Base-by-base conservation (phyloP, 1,140 invertebrate species). In the Dufourea novaeangliae region DNA sequence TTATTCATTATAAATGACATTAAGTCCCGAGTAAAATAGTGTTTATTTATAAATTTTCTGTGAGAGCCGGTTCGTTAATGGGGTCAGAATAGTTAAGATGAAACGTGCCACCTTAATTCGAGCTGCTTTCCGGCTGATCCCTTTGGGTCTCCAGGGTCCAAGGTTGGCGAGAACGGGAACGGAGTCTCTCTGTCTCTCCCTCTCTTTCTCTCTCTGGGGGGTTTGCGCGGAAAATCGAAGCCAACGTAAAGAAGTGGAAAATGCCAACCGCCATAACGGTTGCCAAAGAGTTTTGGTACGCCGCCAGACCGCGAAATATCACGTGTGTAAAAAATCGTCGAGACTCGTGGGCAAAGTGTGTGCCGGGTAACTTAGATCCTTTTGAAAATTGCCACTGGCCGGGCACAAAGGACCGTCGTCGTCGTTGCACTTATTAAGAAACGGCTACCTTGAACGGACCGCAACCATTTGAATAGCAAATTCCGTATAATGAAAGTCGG, bases 401-500 rank as follows among this genome's bases (percentile, higher is more conserved):
- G 46, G 1, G 20, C 12, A 37, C 29, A 66, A 67, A 67, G 63
- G 50, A 34, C 12, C n/a, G n/a, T n/a, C n/a, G n/a, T n/a, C n/a
- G n/a, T n/a, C n/a, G 25, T 44, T 25, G 37, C 52, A 57, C 52
- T 75, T 67, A 29, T 52, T 37, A 52, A 34, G 37, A 27, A 20
- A 8, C 44, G n/a, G 59, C 59, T 62, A 52, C n/a, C 59, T 56
- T 44, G 11, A 54, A 34, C 27, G 6, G 12, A 57, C 46, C 25
- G 5, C 17, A 25, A 37, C 46, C 29, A 75, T 75, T 75, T 75
- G 72, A 67, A 75, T 75, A 75, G 37, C 72, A 75, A 75, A 75
- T 67, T 57, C 63, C 39, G 6, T 29, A 67, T 67, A 67, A 75
- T 56, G 61, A 27, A 66, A 20, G 20, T n/a, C 34, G 37, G 63